A percentile compares a stretch with the other conserved stretches of the same genome.
Evolutionary conservation across 2,113 vertebrate species (phyloP).

Genomic region (Protomyctophum bolini): DNA sequence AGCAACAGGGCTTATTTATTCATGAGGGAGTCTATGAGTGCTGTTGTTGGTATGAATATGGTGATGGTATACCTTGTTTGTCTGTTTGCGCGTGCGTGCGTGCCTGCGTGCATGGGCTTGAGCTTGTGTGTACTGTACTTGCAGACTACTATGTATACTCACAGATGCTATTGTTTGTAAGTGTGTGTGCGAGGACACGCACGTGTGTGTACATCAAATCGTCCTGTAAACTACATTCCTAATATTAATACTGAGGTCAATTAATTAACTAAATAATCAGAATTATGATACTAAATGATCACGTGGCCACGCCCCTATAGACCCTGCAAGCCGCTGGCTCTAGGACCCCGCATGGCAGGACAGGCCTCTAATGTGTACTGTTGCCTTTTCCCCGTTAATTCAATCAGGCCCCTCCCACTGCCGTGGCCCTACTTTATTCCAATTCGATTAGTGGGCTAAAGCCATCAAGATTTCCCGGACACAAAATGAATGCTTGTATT

Average conservation of each 20-base stretch:
- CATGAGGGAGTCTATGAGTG: constrained; percentile 40
- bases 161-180: no score
- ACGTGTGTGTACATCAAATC: no score
- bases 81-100: background rate
- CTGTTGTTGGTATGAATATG: constrained; percentile 56
- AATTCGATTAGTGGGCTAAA: constrained; percentile 98
- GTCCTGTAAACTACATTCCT: no score
- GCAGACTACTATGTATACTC: no score
- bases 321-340: constrained; percentile 68
- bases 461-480: constrained; percentile 98
- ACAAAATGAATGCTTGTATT: constrained; percentile 99
- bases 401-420: constrained; percentile 92
- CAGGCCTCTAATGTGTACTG: constrained; percentile 87
- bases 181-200: no score
- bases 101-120: background rate
- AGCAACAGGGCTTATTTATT: constrained; percentile 57
- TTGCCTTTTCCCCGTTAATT: constrained; percentile 87
- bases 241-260: no score
- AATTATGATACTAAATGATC: no score
- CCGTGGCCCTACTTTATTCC: constrained; percentile 93
- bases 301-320: no score
- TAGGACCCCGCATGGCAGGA: constrained; percentile 86
- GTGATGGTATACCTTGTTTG: constrained; percentile 30
- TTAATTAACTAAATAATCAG: no score
- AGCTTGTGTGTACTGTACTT: background rate